Conservation (phyloP, 2,797 vertebrate genomes). For the Rhinophrynus dorsalis region DNA sequence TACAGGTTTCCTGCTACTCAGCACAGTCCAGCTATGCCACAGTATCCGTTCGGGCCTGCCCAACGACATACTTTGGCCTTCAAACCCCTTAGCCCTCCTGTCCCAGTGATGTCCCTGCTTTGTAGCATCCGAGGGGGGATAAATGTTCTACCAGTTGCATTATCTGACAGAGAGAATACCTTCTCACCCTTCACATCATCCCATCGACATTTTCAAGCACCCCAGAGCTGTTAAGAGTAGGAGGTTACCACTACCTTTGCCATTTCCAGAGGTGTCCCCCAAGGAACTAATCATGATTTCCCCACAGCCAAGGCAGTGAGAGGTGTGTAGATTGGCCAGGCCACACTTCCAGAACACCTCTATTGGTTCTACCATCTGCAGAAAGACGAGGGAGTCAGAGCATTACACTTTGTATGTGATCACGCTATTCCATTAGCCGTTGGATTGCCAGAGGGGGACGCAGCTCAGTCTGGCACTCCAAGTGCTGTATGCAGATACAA, state of each 20-base stretch:
- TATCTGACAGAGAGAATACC: no score
- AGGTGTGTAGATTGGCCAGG: constrained; percentile 81
- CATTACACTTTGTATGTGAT: neutral
- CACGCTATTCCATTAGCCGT: neutral
- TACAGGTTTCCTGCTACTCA: no score
- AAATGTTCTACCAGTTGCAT: no score
- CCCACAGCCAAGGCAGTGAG: constrained; percentile 85
- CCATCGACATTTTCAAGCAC: no score
- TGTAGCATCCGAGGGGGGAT: no score
- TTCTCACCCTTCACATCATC: no score
- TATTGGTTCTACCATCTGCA: constrained; percentile 79
- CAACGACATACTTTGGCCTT: no score
- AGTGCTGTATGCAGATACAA: no score
- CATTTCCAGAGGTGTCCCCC: constrained; percentile 81
- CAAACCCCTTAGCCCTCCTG: no score
- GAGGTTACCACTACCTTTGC: constrained; percentile 75
- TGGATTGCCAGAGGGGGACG: no score
- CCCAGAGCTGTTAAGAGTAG: neutral
- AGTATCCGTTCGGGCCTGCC: no score
- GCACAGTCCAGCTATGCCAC: no score
- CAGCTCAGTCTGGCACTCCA: neutral
- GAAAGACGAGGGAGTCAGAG: rapidly evolving
- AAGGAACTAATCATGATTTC: constrained; percentile 90
- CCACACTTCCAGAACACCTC: constrained; percentile 79
- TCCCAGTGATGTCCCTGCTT: neutral